Percentiles rank a stretch among this genome's conserved stretches.
Conservation (phyloP, 2,888 invertebrate species). For the Nezara viridula region DNA sequence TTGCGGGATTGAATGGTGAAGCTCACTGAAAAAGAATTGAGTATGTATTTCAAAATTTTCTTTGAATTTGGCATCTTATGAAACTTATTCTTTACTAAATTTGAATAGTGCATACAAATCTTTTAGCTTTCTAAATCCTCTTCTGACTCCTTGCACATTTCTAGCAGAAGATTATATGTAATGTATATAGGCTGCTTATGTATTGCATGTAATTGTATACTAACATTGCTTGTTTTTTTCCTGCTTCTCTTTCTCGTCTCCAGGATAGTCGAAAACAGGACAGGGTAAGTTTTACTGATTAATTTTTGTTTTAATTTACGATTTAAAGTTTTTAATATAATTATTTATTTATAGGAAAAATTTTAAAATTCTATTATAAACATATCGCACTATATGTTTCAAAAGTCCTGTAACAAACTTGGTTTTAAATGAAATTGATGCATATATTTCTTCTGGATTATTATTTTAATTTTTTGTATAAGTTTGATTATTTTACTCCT, state of each 20-base stretch:
- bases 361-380: no score
- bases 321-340: no score
- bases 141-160: slow-evolving; percentile 42
- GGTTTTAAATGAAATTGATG: no score
- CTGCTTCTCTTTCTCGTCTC: slow-evolving; percentile 59
- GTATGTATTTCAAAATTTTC: background rate
- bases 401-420: no score
- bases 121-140: slow-evolving; percentile 60
- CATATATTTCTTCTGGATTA: no score
- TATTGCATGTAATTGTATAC: slow-evolving; percentile 47
- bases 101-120: slow-evolving; percentile 17
- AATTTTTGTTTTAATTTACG: background rate
- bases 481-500: no score
- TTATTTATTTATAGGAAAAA: no score
- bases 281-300: slow-evolving; percentile 60
- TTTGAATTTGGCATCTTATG: background rate
- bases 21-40: background rate
- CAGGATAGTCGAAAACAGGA: slow-evolving; percentile 64
- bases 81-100: background rate
- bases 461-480: no score
- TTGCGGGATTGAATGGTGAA: background rate
- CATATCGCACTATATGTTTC: no score
- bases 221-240: slow-evolving; percentile 60
- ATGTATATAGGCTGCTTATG: slow-evolving; percentile 48
- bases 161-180: background rate